Conservation (phyloP, 2,113 vertebrate genomes). For the Eleginops maclovinus region DNA sequence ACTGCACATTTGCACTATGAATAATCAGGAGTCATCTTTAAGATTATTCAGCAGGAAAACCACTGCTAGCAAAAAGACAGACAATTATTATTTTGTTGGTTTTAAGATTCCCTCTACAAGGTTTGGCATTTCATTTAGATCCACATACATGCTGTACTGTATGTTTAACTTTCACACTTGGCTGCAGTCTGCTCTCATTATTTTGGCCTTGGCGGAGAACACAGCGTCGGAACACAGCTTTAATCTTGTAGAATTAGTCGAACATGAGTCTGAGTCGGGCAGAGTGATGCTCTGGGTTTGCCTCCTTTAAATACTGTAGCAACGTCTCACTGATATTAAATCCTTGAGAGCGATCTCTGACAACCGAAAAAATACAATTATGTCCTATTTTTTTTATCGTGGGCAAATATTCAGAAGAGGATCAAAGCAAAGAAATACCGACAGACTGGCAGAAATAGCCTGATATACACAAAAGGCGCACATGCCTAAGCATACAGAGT, state of each 20-base stretch:
- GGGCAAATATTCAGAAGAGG: slow-evolving; percentile 58
- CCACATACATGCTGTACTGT: background rate
- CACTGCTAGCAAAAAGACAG: too few species aligned
- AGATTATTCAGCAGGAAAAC: too few species aligned
- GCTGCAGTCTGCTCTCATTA: background rate
- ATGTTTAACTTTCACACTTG: background rate
- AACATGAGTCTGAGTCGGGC: slow-evolving; percentile 25
- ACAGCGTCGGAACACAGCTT: slow-evolving; percentile 10
- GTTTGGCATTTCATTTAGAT: background rate
- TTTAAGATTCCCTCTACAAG: too few species aligned
- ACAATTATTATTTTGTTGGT: too few species aligned
- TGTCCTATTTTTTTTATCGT: slow-evolving; percentile 7
- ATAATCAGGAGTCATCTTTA: too few species aligned
- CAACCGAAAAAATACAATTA: too few species aligned
- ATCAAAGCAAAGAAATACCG: slow-evolving; percentile 40
- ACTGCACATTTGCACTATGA: too few species aligned
- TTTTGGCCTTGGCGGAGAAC: slow-evolving; percentile 9
- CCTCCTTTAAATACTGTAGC: slow-evolving; percentile 7
- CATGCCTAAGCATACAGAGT: slow-evolving; percentile 61
- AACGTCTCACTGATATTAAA: slow-evolving; percentile 29
- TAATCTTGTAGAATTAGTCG: slow-evolving; percentile 46
- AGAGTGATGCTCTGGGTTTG: background rate
- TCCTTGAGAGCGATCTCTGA: too few species aligned
- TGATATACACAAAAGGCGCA: slow-evolving; percentile 55
- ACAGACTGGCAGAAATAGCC: slow-evolving; percentile 43